phyloP scores from a whole-genome alignment of 2,113 vertebrate species.

The Coturnix japonica region DNA sequence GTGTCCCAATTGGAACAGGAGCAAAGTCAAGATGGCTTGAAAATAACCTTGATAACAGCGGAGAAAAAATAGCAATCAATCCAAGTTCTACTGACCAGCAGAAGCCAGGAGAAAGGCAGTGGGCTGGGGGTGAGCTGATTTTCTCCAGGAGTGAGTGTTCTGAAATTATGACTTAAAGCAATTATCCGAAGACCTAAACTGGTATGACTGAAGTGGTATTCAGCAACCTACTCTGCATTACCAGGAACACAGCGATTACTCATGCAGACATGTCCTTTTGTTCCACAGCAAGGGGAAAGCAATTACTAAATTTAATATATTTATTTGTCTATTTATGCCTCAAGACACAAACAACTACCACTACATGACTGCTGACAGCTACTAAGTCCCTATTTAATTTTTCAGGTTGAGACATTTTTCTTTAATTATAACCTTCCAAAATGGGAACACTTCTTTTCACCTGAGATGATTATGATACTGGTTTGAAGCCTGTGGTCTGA shows the following conservation, averaged over 20 bases:
- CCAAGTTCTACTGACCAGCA: not conserved
- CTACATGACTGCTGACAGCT: constrained; percentile 49
- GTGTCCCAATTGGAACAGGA: constrained; percentile 11
- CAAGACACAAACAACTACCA: constrained; percentile 42
- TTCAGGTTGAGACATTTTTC: constrained; percentile 41
- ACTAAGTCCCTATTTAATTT: constrained; percentile 29
- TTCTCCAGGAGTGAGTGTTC: not conserved
- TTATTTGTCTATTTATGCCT: not conserved
- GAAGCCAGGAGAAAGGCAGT: not conserved
- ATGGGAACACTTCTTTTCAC: constrained; percentile 52
- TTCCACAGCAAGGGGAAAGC: constrained; percentile 20
- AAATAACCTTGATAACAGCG: constrained; percentile 24
- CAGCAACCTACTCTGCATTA: not conserved
- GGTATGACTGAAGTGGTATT: not conserved
- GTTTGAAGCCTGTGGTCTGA: not conserved
- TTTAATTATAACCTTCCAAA: constrained; percentile 42
- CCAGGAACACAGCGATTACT: constrained; percentile 10
- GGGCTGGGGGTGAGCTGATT: not conserved
- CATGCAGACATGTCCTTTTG: constrained; percentile 45
- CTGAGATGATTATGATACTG: constrained; percentile 53
- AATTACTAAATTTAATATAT: constrained; percentile 38
- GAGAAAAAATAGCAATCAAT: not conserved
- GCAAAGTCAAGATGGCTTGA: not conserved
- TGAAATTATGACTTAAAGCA: not conserved
- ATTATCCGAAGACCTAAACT: not conserved